Evolutionary conservation across 2,888 invertebrate genomes (phyloP).

Genomic region (Phasia obesa): DNA sequence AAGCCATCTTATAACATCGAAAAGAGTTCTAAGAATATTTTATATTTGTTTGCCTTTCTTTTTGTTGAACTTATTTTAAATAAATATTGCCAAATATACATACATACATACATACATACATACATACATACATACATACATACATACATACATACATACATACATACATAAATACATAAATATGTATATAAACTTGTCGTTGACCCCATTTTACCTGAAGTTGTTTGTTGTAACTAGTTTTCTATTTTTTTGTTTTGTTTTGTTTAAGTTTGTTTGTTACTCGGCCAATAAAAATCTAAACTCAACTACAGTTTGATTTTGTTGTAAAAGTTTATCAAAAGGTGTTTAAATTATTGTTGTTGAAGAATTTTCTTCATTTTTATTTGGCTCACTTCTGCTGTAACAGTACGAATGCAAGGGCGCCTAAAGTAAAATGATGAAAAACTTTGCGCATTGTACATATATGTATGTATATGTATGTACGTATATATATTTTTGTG

Average conservation of each 20-base stretch:
- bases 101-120: no score
- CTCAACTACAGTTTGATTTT: conserved; percentile 53
- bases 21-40: no score
- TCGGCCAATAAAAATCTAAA: conserved; percentile 48
- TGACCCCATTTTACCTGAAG: conserved; percentile 63
- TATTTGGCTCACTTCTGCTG: conserved; percentile 8
- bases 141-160: no score
- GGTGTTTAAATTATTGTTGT: conserved; percentile 59
- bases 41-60: not conserved
- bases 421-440: conserved; percentile 35
- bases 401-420: conserved; percentile 20
- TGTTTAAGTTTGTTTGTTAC: conserved; percentile 18
- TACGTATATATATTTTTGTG: not conserved
- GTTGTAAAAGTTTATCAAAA: conserved; percentile 47
- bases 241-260: not conserved
- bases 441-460: conserved; percentile 14
- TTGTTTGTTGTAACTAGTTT: not conserved
- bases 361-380: not conserved
- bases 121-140: no score
- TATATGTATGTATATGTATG: not conserved
- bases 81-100: conserved; percentile 57
- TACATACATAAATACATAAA: no score
- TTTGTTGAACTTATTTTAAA: conserved; percentile 6
- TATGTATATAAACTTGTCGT: conserved; percentile 51
- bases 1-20: no score